Evolutionary conservation across 2,888 invertebrate species (phyloP), one percentile per base, ranked within the genome.

Genomic region (Acleris sparsana): DNA sequence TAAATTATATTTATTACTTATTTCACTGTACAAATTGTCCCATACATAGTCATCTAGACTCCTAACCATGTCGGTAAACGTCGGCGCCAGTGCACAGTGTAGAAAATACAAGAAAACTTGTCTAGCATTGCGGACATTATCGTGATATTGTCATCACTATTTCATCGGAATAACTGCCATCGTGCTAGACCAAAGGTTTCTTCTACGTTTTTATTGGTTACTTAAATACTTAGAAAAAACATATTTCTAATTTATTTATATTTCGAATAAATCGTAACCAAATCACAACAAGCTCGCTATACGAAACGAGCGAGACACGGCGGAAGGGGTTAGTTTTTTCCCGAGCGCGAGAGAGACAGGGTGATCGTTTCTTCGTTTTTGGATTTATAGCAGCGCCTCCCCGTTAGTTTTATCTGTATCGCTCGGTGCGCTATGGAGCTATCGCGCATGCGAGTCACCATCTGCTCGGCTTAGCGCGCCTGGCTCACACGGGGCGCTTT

Each of bases 391-490:
- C 84, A 82, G 82, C 80, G 82, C 87, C 89, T 88, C 86, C 86
- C 87, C 85, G 87, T 87, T 87, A 85, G 81, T 79, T 82, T 87
- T 89, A 89, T 90, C 90, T 88, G 82, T 83, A 89, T 88, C 87
- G 74, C 76, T 74, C 73, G 76, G 89, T 88, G 89, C 90, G 82
- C 89, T 91, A 89, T 91, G 89, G 87, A 80, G 85, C 85, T 89
- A 89, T 89, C 89, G 80, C 75, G 78, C 70, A 72, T 73, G 75
- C 75, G 79, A 76, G 75, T 79, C 78, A 76, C 80, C 88, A 89
- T 88, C 89, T 87, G 83, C 79, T 75, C 69, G 71, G 73, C 70
- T 79, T 75, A 78, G 75, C 70, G 70, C 61, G 67, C 65, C 66
- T 52, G 71, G 68, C 63, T 62, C 82, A 88, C 82, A 88, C 83